Percentiles rank a stretch among this genome's conserved stretches.
phyloP scores from a whole-genome alignment of 2,888 invertebrate species.

The Pogonocherus hispidulus region DNA sequence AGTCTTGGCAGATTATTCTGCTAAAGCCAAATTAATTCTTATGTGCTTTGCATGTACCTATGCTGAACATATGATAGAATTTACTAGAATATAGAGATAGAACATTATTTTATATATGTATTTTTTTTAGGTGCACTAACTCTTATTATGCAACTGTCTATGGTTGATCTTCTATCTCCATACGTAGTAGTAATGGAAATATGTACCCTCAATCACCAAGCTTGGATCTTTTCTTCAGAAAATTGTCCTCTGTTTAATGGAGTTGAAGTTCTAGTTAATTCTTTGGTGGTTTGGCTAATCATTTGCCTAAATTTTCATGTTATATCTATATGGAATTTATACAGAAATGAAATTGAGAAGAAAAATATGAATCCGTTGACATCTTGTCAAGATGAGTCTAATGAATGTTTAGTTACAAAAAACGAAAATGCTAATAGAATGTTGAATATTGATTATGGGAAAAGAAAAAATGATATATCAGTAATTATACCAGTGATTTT shows the following conservation, averaged over 20 bases:
- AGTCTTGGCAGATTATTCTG: no score
- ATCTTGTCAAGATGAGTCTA: slow-evolving; percentile 57
- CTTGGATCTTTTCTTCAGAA: slow-evolving; percentile 71
- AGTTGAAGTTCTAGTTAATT: slow-evolving; percentile 71
- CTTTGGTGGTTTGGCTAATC: slow-evolving; percentile 72
- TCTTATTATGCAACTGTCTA: slow-evolving; percentile 71
- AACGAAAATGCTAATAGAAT: slow-evolving; percentile 68
- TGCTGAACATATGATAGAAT: no score
- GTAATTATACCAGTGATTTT: slow-evolving; percentile 72
- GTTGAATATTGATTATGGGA: slow-evolving; percentile 72
- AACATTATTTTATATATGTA: no score
- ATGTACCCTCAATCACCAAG: slow-evolving; percentile 69
- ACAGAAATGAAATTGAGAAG: slow-evolving; percentile 67
- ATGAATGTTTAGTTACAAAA: slow-evolving; percentile 61
- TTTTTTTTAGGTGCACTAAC: slow-evolving; percentile 71
- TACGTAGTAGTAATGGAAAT: slow-evolving; percentile 71
- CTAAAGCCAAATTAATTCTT: no score
- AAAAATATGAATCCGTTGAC: slow-evolving; percentile 62
- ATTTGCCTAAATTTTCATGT: slow-evolving; percentile 73
- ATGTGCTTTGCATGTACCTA: no score
- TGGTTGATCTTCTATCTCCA: slow-evolving; percentile 70
- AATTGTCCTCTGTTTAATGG: slow-evolving; percentile 73
- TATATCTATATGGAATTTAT: slow-evolving; percentile 72
- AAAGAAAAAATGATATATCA: slow-evolving; percentile 68
- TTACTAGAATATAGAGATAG: no score